Conservation (phyloP, 2,113 vertebrate genomes). For the Haemorhous mexicanus region DNA sequence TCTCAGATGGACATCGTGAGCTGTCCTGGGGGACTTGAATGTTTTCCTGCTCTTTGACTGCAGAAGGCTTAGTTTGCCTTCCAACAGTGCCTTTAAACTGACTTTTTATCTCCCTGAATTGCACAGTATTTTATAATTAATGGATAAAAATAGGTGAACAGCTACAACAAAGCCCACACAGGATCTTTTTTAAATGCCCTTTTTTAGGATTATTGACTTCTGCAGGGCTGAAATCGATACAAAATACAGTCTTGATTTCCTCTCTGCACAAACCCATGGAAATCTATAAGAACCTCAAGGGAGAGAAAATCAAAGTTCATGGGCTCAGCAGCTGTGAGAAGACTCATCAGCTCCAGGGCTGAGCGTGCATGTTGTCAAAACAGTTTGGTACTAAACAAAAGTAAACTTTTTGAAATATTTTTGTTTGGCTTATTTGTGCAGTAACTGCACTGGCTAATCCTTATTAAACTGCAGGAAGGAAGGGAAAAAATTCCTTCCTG, state of each 20-base stretch:
- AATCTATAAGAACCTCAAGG: constrained; percentile 6
- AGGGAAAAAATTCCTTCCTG: not conserved
- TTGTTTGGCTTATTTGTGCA: not conserved
- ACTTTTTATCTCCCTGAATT: not conserved
- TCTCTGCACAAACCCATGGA: not conserved
- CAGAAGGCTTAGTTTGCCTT: not conserved
- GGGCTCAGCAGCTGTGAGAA: not conserved
- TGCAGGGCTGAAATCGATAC: not conserved
- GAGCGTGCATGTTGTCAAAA: not conserved
- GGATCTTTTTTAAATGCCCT: not conserved
- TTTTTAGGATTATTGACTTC: not conserved
- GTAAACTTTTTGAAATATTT: not conserved
- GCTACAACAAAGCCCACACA: not conserved
- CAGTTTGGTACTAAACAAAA: not conserved
- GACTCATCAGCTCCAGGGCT: not conserved
- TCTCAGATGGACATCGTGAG: not conserved
- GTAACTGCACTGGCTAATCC: not conserved
- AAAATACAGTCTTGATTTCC: constrained; percentile 14
- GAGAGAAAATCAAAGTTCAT: not conserved
- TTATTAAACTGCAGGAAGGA: not conserved
- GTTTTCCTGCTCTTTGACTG: not conserved
- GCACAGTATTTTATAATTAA: not conserved
- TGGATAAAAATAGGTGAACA: not conserved
- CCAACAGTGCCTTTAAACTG: not conserved
- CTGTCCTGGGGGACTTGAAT: not conserved